Evolutionary conservation across 2,888 invertebrate species (phyloP), one percentile per base, ranked within the genome.

Genomic region (Pardosa pseudoannulata): DNA sequence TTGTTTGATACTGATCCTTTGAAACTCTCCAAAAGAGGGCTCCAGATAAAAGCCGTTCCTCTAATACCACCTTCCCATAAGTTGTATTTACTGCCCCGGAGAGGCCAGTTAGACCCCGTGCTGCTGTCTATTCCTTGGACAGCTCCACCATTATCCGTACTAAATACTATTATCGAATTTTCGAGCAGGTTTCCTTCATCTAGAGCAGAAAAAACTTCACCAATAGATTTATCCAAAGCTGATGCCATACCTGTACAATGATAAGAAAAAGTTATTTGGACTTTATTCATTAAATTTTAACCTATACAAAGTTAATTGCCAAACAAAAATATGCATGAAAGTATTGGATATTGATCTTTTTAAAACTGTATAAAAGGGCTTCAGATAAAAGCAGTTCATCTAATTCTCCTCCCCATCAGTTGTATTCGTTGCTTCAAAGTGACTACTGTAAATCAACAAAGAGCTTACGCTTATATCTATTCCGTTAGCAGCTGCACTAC

Each of bases 21-120:
- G 1, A 93, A 92, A 16, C 71, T 56, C 62, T 96, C 90, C 11
- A 94, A 92, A 3, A 92, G 88, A 0, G 96, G 94, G 88, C 96
- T 95, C 96, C 96, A 97, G 50, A 98, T 90, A 9, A 96, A 92
- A 0, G 94, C 96, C 0, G 94, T 94, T 2, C 95, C 96, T 64
- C 97, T 93, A 0, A 97, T 94, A 0, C 98, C 98, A 32, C 98
- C 98, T 93, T 98, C 98, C 95, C 96, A 98, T 0, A 97, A 91
- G 0, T 97, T 97, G 91, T 89, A 88, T 79, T 90, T 90, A 28
- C 80, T 80, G 11, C 89, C 89, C 46, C 88, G 28, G 1, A 94
- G 91, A 23, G 94, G 94, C 92, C 93, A 94, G 91, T 94, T 94
- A 1, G 93, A 94, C 5, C 94, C 94, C 71, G 94, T 94, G 64